Conservation (phyloP, 2,797 vertebrate species). For the Gephyroberyx darwinii region DNA sequence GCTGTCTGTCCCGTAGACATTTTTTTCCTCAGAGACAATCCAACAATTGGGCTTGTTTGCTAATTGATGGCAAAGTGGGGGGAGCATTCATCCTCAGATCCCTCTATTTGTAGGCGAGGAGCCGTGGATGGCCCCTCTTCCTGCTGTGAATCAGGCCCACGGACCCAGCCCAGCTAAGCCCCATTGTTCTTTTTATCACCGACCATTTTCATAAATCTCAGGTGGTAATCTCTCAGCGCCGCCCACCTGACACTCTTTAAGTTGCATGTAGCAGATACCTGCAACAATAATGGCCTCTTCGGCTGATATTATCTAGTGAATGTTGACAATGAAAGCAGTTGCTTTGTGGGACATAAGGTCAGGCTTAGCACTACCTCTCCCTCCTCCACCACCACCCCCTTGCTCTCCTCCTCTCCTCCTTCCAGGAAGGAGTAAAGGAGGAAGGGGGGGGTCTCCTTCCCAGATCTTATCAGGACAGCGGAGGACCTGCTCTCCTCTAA, state of each 20-base stretch:
- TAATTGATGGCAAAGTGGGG: conserved; percentile 93
- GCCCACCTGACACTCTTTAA: conserved; percentile 81
- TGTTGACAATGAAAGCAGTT: conserved; percentile 79
- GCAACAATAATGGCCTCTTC: conserved; percentile 81
- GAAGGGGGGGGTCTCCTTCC: conserved; percentile 33
- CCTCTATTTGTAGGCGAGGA: conserved; percentile 88
- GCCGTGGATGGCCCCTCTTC: conserved; percentile 85
- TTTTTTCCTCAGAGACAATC: conserved; percentile 80
- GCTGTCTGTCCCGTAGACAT: conserved; percentile 73
- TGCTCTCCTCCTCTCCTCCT: conserved; percentile 12
- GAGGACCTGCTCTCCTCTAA: conserved; percentile 57
- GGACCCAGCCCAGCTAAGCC: conserved; percentile 74
- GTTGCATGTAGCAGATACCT: conserved; percentile 82
- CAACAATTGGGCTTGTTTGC: conserved; percentile 87
- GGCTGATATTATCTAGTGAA: conserved; percentile 74
- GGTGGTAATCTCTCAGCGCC: conserved; percentile 90
- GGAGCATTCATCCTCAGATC: conserved; percentile 86
- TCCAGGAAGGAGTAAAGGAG: conserved; percentile 28
- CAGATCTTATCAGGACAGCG: conserved; percentile 69
- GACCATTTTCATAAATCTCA: conserved; percentile 94
- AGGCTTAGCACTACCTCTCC: conserved; percentile 60
- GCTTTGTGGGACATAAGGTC: conserved; percentile 68
- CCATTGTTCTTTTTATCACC: conserved; percentile 94
- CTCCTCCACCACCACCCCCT: not conserved
- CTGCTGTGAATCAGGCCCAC: conserved; percentile 70